A percentile compares a stretch with the other conserved stretches of the same genome.
These are phyloP conservation scores for Sacculina carcini DNA, from an alignment of 2,888 invertebrate species.

Conservation along the genomic window DNA sequence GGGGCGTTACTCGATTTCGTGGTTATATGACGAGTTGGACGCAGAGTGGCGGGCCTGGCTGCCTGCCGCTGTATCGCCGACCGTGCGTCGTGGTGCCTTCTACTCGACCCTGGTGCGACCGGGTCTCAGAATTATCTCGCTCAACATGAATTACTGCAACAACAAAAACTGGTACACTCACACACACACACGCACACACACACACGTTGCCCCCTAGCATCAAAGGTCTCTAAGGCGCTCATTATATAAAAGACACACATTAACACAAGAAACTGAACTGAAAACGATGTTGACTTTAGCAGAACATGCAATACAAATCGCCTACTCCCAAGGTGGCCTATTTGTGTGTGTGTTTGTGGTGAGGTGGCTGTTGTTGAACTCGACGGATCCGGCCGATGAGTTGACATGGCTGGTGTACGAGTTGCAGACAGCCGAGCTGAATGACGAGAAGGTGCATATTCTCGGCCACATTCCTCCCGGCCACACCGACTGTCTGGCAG, in stretches of 20 bases:
- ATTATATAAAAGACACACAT: too few species aligned
- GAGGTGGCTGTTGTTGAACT: slow-evolving; percentile 59
- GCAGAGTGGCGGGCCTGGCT: slow-evolving; percentile 77
- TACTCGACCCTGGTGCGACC: slow-evolving; percentile 72
- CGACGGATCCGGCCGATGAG: slow-evolving; percentile 84
- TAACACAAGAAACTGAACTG: too few species aligned
- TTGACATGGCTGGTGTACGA: slow-evolving; percentile 85
- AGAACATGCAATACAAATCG: too few species aligned
- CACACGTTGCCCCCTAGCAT: too few species aligned
- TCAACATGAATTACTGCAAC: slow-evolving; percentile 93
- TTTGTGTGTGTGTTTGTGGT: too few species aligned
- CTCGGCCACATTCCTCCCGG: slow-evolving; percentile 92
- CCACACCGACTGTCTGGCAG: slow-evolving; percentile 68
- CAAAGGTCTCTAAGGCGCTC: too few species aligned
- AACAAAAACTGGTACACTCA: slow-evolving; percentile 57
- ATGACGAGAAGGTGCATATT: slow-evolving; percentile 84
- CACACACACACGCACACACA: too few species aligned
- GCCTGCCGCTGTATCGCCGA: slow-evolving; percentile 58
- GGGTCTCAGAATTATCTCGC: slow-evolving; percentile 65
- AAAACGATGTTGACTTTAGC: too few species aligned
- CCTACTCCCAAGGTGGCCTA: too few species aligned
- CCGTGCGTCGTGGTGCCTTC: slow-evolving; percentile 61
- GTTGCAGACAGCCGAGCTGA: slow-evolving; percentile 73
- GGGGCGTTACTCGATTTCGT: slow-evolving; percentile 54
- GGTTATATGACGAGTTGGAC: slow-evolving; percentile 75